A percentile compares a stretch with the other conserved stretches of the same genome.
phyloP scores from a whole-genome alignment of 1,140 invertebrate genomes.

The Tyrophagus putrescentiae region DNA sequence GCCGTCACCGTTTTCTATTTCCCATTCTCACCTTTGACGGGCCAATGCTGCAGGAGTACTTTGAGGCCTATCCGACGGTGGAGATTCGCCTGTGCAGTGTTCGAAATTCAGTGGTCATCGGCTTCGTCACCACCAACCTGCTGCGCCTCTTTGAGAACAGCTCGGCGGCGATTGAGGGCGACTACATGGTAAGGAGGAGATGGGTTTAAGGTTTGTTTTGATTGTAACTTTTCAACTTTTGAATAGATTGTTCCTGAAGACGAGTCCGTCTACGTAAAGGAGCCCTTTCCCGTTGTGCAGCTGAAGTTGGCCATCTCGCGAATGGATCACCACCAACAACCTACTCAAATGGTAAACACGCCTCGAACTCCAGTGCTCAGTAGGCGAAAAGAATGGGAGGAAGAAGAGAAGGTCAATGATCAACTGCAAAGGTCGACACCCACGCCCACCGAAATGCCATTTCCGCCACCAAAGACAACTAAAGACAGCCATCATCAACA shows the following conservation, averaged over 20 bases:
- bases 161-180: not conserved
- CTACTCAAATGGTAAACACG: not conserved
- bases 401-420: too few species aligned
- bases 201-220: not conserved
- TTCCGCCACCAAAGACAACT: too few species aligned
- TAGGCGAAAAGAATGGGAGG: too few species aligned
- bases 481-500: not conserved
- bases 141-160: not conserved
- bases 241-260: constrained; percentile 18
- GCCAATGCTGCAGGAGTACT: constrained; percentile 32
- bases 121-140: constrained; percentile 16
- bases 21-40: constrained; percentile 32
- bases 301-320: not conserved
- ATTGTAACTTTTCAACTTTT: constrained; percentile 8
- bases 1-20: constrained; percentile 36
- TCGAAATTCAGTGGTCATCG: not conserved
- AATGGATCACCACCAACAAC: not conserved
- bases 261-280: constrained; percentile 11
- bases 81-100: constrained; percentile 30
- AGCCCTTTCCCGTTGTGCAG: constrained; percentile 11
- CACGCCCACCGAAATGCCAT: too few species aligned
- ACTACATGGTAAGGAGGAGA: constrained; percentile 13
- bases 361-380: too few species aligned
- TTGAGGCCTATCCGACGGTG: constrained; percentile 34
- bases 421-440: too few species aligned